phyloP scores from a whole-genome alignment of 2,797 vertebrate species.

The Anas capensis region DNA sequence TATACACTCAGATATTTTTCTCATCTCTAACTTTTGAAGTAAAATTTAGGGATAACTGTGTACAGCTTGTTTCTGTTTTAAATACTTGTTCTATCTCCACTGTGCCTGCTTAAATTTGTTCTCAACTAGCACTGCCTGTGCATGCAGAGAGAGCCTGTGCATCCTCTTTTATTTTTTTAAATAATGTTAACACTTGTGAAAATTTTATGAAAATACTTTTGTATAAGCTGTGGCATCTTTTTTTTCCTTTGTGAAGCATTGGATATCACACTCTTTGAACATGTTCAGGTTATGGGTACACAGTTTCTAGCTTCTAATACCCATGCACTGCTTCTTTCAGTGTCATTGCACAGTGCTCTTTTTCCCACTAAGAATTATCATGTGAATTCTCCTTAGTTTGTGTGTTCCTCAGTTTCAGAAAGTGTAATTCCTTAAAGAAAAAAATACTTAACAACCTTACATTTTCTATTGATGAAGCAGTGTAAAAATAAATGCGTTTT shows the following conservation, averaged over 20 bases:
- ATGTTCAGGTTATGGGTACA: slow-evolving; percentile 78
- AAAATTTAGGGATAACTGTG: slow-evolving; percentile 71
- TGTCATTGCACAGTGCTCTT: slow-evolving; percentile 78
- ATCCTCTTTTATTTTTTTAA: slow-evolving; percentile 93
- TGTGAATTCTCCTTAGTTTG: slow-evolving; percentile 74
- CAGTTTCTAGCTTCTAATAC: slow-evolving; percentile 75
- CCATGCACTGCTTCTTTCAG: slow-evolving; percentile 78
- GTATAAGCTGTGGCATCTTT: slow-evolving; percentile 84
- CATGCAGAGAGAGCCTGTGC: slow-evolving; percentile 90
- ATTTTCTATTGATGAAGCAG: slow-evolving; percentile 80
- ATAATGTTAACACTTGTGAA: slow-evolving; percentile 92
- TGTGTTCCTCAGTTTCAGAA: slow-evolving; percentile 75
- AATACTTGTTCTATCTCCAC: slow-evolving; percentile 79
- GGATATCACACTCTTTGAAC: slow-evolving; percentile 77
- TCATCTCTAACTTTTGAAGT: slow-evolving; percentile 74
- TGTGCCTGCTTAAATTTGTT: slow-evolving; percentile 91
- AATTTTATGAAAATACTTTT: slow-evolving; percentile 90
- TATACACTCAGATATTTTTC: slow-evolving; percentile 74
- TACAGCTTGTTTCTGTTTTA: slow-evolving; percentile 77
- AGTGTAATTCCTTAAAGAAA: slow-evolving; percentile 76
- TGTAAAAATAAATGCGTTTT: slow-evolving; percentile 81
- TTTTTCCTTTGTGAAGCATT: slow-evolving; percentile 79
- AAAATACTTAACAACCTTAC: background rate
- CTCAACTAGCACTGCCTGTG: slow-evolving; percentile 93
- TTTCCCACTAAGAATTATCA: slow-evolving; percentile 76